A percentile compares a stretch with the other conserved stretches of the same genome.
Conservation (phyloP, 2,797 vertebrate species). For the Notolepis coatsorum region DNA sequence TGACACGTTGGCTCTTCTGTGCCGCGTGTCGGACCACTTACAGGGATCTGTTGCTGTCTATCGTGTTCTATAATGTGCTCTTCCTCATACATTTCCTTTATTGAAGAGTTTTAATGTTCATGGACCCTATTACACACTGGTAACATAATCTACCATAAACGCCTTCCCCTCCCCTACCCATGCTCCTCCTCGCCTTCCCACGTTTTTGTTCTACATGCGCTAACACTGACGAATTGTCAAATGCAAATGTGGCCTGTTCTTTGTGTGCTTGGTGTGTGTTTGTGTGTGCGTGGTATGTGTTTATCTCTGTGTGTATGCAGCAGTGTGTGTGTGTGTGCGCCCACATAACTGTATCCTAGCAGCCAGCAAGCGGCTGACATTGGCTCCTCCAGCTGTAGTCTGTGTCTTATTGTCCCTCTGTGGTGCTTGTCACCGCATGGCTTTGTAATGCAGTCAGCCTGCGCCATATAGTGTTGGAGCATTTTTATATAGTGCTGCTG, state of each 20-base stretch:
- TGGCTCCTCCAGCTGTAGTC: not conserved
- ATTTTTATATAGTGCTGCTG: not conserved
- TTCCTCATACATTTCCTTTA: not conserved
- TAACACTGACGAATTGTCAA: slow-evolving; percentile 14
- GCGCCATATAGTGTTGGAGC: not conserved
- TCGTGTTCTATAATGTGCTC: not conserved
- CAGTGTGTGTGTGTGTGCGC: not conserved
- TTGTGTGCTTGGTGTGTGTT: not conserved
- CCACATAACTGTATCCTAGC: not conserved
- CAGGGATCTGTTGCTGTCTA: not conserved
- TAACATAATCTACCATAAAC: slow-evolving; percentile 14
- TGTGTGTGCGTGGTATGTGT: slow-evolving; percentile 3
- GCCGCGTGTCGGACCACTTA: not conserved
- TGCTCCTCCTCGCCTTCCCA: not conserved
- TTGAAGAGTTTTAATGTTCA: not conserved
- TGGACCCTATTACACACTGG: not conserved
- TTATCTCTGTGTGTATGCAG: not conserved
- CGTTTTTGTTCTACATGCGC: not conserved
- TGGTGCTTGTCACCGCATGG: slow-evolving; percentile 2
- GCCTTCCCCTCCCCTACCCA: not conserved
- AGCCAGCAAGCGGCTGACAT: not conserved
- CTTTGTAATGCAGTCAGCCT: not conserved
- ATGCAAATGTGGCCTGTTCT: slow-evolving; percentile 3
- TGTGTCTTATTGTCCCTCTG: not conserved
- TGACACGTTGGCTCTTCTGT: not conserved